phyloP scores from a whole-genome alignment of 2,113 vertebrate genomes.

The Odontesthes bonariensis region DNA sequence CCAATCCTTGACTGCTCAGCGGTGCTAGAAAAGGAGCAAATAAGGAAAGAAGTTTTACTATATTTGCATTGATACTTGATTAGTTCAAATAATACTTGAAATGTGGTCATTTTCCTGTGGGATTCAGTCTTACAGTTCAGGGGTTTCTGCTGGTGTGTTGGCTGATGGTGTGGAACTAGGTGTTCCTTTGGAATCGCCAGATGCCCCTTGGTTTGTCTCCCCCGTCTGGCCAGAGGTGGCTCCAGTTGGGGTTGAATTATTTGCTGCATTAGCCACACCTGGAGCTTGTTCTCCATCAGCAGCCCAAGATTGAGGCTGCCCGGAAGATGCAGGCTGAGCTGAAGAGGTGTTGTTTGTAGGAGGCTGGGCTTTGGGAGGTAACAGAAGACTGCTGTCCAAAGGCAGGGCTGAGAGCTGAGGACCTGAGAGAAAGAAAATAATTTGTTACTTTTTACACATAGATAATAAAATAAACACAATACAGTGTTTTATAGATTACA shows the following conservation, averaged over 20 bases:
- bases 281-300: conserved; percentile 79
- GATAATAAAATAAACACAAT: background rate
- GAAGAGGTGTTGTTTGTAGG: conserved; percentile 70
- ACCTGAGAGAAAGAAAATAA: conserved; percentile 74
- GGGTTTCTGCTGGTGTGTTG: conserved; percentile 70
- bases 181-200: conserved; percentile 81
- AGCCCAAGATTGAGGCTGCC: conserved; percentile 64
- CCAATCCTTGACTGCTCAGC: conserved; percentile 92
- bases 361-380: conserved; percentile 88
- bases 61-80: background rate
- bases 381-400: conserved; percentile 91
- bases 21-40: conserved; percentile 72
- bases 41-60: background rate
- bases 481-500: background rate
- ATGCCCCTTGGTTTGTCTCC: conserved; percentile 80
- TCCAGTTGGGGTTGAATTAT: conserved; percentile 71
- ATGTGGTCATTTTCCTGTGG: accelerated
- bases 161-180: conserved; percentile 80
- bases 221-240: conserved; percentile 70
- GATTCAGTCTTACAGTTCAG: conserved; percentile 74
- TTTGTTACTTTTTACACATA: background rate
- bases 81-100: background rate
- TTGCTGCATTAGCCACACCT: conserved; percentile 71
- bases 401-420: conserved; percentile 92
- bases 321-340: conserved; percentile 71